These are phyloP conservation scores for Ammodytes dubius DNA, from an alignment of 2,113 vertebrate genomes.

Conservation along the genomic window DNA sequence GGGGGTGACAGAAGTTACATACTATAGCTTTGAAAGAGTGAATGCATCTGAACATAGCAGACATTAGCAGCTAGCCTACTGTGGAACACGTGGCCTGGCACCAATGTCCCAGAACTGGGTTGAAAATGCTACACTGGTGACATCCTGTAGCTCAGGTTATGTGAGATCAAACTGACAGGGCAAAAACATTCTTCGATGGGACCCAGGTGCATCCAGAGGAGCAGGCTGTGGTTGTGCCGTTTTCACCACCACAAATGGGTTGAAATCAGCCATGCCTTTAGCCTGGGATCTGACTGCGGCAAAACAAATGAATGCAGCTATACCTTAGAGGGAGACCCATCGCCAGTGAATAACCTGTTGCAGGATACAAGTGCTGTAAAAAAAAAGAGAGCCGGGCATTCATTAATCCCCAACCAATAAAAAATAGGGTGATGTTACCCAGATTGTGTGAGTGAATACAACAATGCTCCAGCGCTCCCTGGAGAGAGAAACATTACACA, in stretches of 20 bases:
- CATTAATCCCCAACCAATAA: slow-evolving; percentile 26
- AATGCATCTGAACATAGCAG: slow-evolving; percentile 40
- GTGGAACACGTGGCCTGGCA: slow-evolving; percentile 25
- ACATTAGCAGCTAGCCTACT: slow-evolving; percentile 34
- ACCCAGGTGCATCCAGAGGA: slow-evolving; percentile 52
- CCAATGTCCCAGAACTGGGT: slow-evolving; percentile 38
- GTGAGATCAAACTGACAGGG: slow-evolving; percentile 73
- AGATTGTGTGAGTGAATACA: slow-evolving; percentile 67
- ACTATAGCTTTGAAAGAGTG: neutral
- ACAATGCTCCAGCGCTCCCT: slow-evolving; percentile 64
- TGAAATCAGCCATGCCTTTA: slow-evolving; percentile 45
- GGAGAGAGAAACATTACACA: slow-evolving; percentile 73
- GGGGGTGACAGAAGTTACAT: no score
- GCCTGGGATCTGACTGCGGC: slow-evolving; percentile 46
- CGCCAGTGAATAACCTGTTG: slow-evolving; percentile 55
- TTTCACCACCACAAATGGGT: no score
- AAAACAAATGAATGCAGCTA: slow-evolving; percentile 56
- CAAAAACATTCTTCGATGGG: slow-evolving; percentile 71
- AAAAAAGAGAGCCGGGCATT: slow-evolving; percentile 18
- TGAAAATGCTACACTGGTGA: slow-evolving; percentile 35
- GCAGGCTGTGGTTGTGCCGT: slow-evolving; percentile 48
- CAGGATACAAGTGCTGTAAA: slow-evolving; percentile 50
- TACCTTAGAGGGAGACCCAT: slow-evolving; percentile 45
- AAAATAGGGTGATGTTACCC: slow-evolving; percentile 68
- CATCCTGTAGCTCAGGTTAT: slow-evolving; percentile 69